phyloP scores from a whole-genome alignment of 1,140 invertebrate species.

The Oscheius sp. region DNA sequence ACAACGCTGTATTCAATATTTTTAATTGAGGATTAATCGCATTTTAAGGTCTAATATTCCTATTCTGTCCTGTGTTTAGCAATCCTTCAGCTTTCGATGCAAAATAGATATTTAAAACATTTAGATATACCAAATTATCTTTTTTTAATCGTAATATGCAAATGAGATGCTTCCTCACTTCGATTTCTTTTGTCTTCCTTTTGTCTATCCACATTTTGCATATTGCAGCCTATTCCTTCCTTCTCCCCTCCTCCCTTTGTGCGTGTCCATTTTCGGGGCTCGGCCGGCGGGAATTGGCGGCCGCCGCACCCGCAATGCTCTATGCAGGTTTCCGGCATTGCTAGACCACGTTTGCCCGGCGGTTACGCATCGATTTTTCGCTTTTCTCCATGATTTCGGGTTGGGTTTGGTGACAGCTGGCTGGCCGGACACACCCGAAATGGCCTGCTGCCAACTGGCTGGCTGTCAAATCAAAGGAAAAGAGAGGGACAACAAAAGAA shows the following conservation, averaged over 20 bases:
- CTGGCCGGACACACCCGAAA: too few relatives aligned
- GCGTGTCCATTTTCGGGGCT: background rate
- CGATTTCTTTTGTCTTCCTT: background rate
- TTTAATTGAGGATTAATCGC: too few relatives aligned
- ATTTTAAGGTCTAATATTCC: too few relatives aligned
- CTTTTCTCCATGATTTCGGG: background rate
- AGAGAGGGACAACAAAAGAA: background rate
- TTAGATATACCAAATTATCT: too few relatives aligned
- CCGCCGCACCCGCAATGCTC: too few relatives aligned
- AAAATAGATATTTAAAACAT: too few relatives aligned
- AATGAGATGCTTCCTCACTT: too few relatives aligned
- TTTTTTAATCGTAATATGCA: too few relatives aligned
- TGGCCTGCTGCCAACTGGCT: background rate
- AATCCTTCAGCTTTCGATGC: too few relatives aligned
- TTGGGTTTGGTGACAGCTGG: background rate
- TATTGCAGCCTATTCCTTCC: background rate
- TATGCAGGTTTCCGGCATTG: slow-evolving; percentile 15
- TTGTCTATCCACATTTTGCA: background rate
- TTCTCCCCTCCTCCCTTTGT: background rate
- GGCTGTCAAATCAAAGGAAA: background rate
- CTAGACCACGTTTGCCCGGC: slow-evolving; percentile 4
- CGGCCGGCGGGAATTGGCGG: too few relatives aligned
- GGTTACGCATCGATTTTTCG: slow-evolving; percentile 21
- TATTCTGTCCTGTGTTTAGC: too few relatives aligned
- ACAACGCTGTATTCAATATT: too few relatives aligned